Base-by-base conservation (phyloP, 2,113 vertebrate genomes). In the Vombatus ursinus region DNA sequence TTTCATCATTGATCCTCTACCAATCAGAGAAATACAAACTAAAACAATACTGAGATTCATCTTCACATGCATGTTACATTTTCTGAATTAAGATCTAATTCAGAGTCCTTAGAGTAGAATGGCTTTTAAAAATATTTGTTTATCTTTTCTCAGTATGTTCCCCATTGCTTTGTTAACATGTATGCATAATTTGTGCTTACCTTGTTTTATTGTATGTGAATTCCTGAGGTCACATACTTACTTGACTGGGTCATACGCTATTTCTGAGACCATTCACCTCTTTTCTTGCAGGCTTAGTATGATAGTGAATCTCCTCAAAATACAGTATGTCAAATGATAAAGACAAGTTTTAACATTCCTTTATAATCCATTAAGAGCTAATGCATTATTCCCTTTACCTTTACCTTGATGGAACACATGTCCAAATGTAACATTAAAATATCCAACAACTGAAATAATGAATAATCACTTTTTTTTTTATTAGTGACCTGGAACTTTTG, bases 271-370 rank as follows among this genome's bases (percentile, higher is more conserved):
- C 19, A 90, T 50, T 90, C 8, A 25, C 8, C 31, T 92, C 31
- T 49, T 91, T 91, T 95, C 31, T 44, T 90, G 92, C 52, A 91
- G 91, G 52, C 51, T 52, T 91, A 1, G 14, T 91, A 48, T 89
- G 57, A 93, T 11, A 93, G 22, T 94, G 51, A 90, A 93, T 52
- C 44, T 92, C 9, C 24, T 93, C 57, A 61, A 61, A 61, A 61
- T 61, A 61, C 28, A 61, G 10, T 61, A 61, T 31, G 28, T 31
- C 57, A 61, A 61, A 61, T 61, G 10, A 61, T 25, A 61, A 31
- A 61, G 28, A 61, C 8, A 61, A 61, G 31, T n/a, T 68, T 68
- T 44, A 77, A 44, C 77, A n/a, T 26, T 61, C 51, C 92, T 50
- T 37, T 90, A 9, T 52, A 53, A 68, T 52, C 47, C 50, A 68